A percentile compares a stretch with the other conserved stretches of the same genome.
Conservation (phyloP, 2,113 vertebrate species). For the Lycaon pictus region DNA sequence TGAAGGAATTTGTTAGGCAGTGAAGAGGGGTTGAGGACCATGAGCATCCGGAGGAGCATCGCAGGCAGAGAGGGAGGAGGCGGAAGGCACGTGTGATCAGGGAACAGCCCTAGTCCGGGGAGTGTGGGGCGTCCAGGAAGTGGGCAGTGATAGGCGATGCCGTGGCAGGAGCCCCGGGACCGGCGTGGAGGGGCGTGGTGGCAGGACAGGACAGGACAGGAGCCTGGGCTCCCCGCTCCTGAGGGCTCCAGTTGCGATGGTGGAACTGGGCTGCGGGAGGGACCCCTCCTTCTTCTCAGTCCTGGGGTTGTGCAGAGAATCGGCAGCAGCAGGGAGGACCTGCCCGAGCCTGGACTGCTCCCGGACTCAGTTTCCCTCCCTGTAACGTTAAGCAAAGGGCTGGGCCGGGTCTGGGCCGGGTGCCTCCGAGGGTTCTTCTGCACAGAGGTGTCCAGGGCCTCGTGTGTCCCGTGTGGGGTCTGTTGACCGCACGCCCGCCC, state of each 20-base stretch:
- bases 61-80: not conserved
- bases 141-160: not conserved
- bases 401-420: not conserved
- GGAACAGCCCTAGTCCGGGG: not conserved
- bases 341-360: not conserved
- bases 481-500: too few relatives aligned
- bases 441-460: not conserved
- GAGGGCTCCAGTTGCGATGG: not conserved
- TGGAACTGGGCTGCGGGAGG: not conserved
- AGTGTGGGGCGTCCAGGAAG: not conserved
- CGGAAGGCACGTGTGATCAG: rapidly evolving
- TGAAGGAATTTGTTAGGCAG: not conserved
- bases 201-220: not conserved
- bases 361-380: not conserved
- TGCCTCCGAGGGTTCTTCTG: not conserved
- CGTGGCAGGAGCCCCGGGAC: not conserved
- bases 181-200: not conserved
- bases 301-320: not conserved
- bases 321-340: not conserved
- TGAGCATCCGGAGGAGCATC: too few relatives aligned
- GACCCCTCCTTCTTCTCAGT: not conserved
- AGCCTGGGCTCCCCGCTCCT: not conserved
- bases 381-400: not conserved
- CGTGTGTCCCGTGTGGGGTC: rapidly evolving
- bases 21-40: too few relatives aligned